These are phyloP conservation scores for Microplitis mediator DNA, from an alignment of 1,140 invertebrate species.

Conservation along the genomic window DNA sequence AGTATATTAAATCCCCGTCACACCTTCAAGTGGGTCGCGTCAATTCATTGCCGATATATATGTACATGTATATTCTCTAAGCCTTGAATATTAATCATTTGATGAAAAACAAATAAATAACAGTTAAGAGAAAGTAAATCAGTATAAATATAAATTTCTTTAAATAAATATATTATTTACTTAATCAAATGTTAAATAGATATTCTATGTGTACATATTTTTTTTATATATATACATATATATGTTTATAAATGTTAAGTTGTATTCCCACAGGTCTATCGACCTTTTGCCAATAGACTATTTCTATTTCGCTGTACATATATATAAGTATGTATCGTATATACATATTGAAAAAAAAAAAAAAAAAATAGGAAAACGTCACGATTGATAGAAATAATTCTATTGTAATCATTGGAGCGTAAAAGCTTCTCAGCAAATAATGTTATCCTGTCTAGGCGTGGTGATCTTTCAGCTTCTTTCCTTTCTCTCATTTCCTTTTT, in stretches of 20 bases:
- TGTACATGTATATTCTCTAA: neutral
- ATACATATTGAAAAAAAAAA: neutral
- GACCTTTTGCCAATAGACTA: neutral
- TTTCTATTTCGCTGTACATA: neutral
- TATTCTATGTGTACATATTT: neutral
- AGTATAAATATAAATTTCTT: neutral
- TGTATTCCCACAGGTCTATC: neutral
- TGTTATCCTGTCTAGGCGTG: neutral
- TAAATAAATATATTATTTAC: neutral
- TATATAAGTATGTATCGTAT: neutral
- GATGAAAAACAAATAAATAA: neutral
- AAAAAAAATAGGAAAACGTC: neutral
- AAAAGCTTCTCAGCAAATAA: conserved; percentile 31
- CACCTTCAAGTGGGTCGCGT: neutral
- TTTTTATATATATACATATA: neutral
- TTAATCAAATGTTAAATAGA: neutral
- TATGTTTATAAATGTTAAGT: neutral
- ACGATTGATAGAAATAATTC: neutral
- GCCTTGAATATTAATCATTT: neutral
- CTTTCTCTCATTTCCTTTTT: conserved; percentile 1
- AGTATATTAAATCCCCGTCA: neutral
- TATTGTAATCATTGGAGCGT: conserved; percentile 29
- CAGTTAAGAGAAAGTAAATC: neutral
- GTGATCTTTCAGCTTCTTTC: conserved; percentile 24
- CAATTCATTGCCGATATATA: neutral